Base-by-base conservation (phyloP, 2,113 vertebrate genomes). In the Excalfactoria chinensis region DNA sequence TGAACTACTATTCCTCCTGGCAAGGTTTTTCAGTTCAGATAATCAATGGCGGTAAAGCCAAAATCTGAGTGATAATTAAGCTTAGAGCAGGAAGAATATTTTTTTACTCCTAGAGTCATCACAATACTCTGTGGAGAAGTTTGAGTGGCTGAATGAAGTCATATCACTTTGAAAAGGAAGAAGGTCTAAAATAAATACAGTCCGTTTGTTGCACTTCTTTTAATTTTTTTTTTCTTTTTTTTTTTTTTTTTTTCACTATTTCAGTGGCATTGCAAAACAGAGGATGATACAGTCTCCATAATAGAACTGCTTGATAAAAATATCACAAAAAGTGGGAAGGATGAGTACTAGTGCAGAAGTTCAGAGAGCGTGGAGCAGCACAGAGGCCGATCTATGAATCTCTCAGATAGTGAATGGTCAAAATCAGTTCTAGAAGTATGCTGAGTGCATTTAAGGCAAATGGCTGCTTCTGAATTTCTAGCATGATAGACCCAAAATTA, bases 371-470 rank as follows among this genome's bases (percentile, higher is more conserved):
- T 48, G 23, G 44, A 86, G 9, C 26, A 70, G 32, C 13, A 84
- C 4, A 6, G 35, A 67, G 73, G 4, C 6, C 1, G 13, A 1
- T 30, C 14, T 11, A 43, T 4, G 7, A 1, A 1, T 3, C 14
- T 73, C n/a, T 35, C 2, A 2, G 37, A 23, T 30, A 53, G 1
- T 44, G 51, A 67, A 15, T 13, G 15, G 17, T 14, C 32, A 44
- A 28, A 6, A 25, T 18, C 28, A 71, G 3, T 74, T 91, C 49
- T 68, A 43, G 37, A 86, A 59, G 17, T 37, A 9, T 86, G 25
- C 9, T 59, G 13, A 87, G 14, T 46, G 7, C 4, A 56, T 63
- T 78, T 51, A 59, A 44, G 23, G 22, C 32, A 75, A 7, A 41
- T 25, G 15, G 18, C 46, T 82, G 48, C 37, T 68, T 90, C 4